Base-by-base conservation (phyloP, 2,113 vertebrate genomes). In the Erythrolamprus reginae region DNA sequence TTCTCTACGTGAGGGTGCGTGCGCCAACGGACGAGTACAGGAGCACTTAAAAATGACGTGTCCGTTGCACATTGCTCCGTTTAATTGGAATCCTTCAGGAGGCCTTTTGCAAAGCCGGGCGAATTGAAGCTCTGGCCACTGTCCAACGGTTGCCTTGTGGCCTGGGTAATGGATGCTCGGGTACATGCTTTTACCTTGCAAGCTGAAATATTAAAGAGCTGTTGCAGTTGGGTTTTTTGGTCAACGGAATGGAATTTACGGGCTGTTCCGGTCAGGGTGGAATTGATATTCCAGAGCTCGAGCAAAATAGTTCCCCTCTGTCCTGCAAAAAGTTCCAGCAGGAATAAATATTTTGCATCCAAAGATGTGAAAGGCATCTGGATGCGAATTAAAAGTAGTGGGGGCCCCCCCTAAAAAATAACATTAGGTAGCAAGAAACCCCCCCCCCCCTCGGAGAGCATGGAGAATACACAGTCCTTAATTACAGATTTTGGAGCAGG, bases 151-250 rank as follows among this genome's bases (percentile, higher is more conserved):
- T 88, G 94, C 95, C 93, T 95, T 65, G 28, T 92, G 21, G 92
- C 95, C 93, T 61, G 82, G 3, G 93, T 94, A 94, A 95, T 93
- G 90, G 95, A 92, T 91, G 95, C 93, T 93, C 94, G 92, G 94
- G 91, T 89, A 88, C 48, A 88, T 84, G 82, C 61, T 56, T 92
- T 94, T 89, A 65, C 91, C 93, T 95, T 93, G 88, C 94, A 92
- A 0, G 89, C 94, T 95, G 94, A 95, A 95, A 96, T 95, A 95
- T 94, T 95, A 89, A 96, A 95, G 90, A 92, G 95, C 15, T 51
- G 93, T 92, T 93, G 94, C 89, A 92, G 93, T 2, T 26, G 92
- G 28, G 77, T 56, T 90, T 6, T 56, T 90, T 6, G 53, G 94
- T 91, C 94, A 95, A 93, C 89, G 95, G 91, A 83, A 3, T 2